phyloP scores from a whole-genome alignment of 2,888 invertebrate species.

The Yponomeuta cagnagella region DNA sequence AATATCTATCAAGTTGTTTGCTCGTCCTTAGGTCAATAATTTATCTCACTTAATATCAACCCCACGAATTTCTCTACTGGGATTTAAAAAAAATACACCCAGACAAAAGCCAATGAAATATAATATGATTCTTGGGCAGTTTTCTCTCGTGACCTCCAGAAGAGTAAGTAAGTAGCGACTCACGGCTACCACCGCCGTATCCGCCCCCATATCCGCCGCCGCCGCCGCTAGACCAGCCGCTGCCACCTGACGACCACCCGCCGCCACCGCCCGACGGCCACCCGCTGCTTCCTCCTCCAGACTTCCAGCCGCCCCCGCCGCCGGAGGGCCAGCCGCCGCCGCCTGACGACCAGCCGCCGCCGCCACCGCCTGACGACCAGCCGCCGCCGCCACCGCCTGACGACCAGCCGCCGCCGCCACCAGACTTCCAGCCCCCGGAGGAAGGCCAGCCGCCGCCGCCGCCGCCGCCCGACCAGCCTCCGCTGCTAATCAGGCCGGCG shows the following conservation, averaged over 20 bases:
- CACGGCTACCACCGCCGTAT: slow-evolving; percentile 17
- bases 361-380: slow-evolving; percentile 28
- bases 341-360: slow-evolving; percentile 22
- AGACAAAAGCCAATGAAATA: no score
- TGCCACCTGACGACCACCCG: slow-evolving; percentile 24
- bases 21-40: no score
- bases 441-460: slow-evolving; percentile 28
- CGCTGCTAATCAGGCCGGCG: slow-evolving; percentile 54
- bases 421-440: slow-evolving; percentile 37
- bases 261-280: slow-evolving; percentile 27
- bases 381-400: slow-evolving; percentile 33
- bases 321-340: slow-evolving; percentile 27
- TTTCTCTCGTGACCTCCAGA: no score
- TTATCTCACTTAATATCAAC: no score
- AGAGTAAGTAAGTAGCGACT: neutral
- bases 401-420: slow-evolving; percentile 28
- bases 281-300: slow-evolving; percentile 24
- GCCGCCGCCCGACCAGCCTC: slow-evolving; percentile 33
- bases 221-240: slow-evolving; percentile 26
- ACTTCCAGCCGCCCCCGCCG: slow-evolving; percentile 20
- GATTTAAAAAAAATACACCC: no score
- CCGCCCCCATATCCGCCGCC: slow-evolving; percentile 23
- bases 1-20: no score
- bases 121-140: no score
- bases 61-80: no score